Evolutionary conservation across 1,140 invertebrate genomes (phyloP).

Genomic region (Teleopsis dalmanni): DNA sequence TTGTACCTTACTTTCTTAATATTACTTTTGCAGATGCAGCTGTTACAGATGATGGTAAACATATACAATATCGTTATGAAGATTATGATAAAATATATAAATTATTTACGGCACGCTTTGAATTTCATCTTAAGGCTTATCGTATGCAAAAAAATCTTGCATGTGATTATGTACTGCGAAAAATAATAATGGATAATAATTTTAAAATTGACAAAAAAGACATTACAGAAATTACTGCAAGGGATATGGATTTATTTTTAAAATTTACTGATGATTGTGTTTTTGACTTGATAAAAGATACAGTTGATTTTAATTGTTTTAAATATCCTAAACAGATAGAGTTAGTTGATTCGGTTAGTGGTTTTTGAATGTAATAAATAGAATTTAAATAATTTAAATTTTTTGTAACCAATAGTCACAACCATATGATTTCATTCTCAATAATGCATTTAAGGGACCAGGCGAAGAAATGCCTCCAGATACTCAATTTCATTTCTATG

Average conservation of each 20-base stretch:
- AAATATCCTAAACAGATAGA: too few relatives aligned
- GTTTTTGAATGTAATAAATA: too few relatives aligned
- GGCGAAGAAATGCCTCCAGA: too few relatives aligned
- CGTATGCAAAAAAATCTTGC: slow-evolving; percentile 15
- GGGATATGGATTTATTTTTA: slow-evolving; percentile 2
- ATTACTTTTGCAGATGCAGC: too few relatives aligned
- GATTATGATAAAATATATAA: slow-evolving; percentile 30
- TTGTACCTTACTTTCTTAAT: slow-evolving; percentile 22
- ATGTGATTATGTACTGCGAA: slow-evolving; percentile 5
- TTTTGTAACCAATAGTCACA: too few relatives aligned
- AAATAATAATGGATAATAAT: background rate
- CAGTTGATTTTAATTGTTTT: too few relatives aligned
- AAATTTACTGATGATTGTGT: slow-evolving; percentile 2
- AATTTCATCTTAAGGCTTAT: slow-evolving; percentile 23
- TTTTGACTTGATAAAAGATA: background rate
- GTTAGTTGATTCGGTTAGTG: too few relatives aligned
- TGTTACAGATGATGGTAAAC: slow-evolving; percentile 24
- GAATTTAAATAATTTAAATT: too few relatives aligned
- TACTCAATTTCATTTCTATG: too few relatives aligned
- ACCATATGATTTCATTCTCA: too few relatives aligned
- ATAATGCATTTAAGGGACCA: too few relatives aligned
- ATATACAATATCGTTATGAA: slow-evolving; percentile 34
- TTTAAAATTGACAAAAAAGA: background rate
- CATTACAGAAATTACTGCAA: background rate
- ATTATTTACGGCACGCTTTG: slow-evolving; percentile 21